Evolutionary conservation across 2,113 vertebrate genomes (phyloP).

Genomic region (Lycocorax pyrrhopterus): DNA sequence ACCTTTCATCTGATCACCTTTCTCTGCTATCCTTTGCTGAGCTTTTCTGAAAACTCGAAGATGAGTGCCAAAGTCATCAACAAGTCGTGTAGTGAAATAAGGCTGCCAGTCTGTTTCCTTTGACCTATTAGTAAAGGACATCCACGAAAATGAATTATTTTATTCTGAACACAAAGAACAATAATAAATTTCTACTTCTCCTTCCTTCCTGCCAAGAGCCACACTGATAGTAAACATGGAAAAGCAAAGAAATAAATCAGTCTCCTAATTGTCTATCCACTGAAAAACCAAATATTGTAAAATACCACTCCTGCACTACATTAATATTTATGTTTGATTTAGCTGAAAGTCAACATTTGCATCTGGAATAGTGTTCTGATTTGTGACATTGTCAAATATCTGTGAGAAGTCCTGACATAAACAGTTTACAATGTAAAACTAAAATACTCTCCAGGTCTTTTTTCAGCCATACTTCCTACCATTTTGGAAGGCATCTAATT

Average conservation of each 20-base stretch:
- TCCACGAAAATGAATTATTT: background rate
- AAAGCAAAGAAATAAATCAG: background rate
- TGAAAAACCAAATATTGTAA: background rate
- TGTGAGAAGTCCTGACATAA: background rate
- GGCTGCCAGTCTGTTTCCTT: slow-evolving; percentile 99
- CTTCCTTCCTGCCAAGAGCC: background rate
- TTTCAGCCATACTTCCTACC: background rate
- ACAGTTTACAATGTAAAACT: background rate
- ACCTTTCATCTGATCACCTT: slow-evolving; percentile 91
- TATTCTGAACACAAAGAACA: background rate
- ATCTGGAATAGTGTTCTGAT: background rate
- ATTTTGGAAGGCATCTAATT: background rate
- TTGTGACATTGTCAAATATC: background rate
- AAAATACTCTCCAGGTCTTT: background rate
- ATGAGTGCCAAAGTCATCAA: slow-evolving; percentile 97
- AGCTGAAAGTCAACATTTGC: background rate
- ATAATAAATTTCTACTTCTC: background rate
- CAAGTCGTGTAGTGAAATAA: slow-evolving; percentile 96
- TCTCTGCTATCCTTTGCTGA: slow-evolving; percentile 89
- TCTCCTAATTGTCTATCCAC: background rate
- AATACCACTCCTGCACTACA: background rate
- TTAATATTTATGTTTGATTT: background rate
- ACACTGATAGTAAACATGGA: background rate
- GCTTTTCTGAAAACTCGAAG: slow-evolving; percentile 97
- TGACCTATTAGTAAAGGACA: slow-evolving; percentile 75